phyloP scores from a whole-genome alignment of 2,888 invertebrate species.

The Pomacea canaliculata region DNA sequence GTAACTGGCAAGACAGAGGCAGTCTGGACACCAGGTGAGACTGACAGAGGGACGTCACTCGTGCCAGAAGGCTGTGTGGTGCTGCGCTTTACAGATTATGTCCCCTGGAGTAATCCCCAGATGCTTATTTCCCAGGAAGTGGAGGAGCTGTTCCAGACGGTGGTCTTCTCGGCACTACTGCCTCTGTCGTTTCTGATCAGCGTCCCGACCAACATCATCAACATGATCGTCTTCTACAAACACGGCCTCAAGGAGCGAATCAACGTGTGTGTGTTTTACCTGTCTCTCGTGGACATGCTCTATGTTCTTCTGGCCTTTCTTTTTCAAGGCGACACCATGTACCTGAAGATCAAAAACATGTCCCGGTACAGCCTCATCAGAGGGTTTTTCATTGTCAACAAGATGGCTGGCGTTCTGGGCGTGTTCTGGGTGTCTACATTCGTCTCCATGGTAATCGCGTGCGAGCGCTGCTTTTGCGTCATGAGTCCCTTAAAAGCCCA shows the following conservation, averaged over 20 bases:
- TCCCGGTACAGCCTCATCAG: background rate
- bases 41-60: no score
- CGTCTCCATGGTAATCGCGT: conserved; percentile 22
- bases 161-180: conserved; percentile 7
- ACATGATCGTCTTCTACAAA: conserved; percentile 19
- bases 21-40: no score
- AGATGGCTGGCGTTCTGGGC: background rate
- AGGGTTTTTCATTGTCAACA: conserved; percentile 4
- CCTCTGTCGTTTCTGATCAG: conserved; percentile 4
- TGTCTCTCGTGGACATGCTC: conserved; percentile 9
- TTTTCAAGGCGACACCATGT: conserved; percentile 2
- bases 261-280: conserved; percentile 17
- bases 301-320: conserved; percentile 10
- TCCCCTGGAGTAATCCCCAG: conserved; percentile 12
- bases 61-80: conserved; percentile 13
- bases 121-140: background rate
- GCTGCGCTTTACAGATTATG: background rate
- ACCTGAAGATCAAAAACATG: background rate
- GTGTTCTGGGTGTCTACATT: conserved; percentile 16
- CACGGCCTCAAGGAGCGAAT: conserved; percentile 21
- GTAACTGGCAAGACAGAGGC: no score
- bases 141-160: background rate
- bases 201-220: conserved; percentile 18
- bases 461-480: conserved; percentile 21
- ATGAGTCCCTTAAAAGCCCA: conserved; percentile 6